Base-by-base conservation (phyloP, 2,888 invertebrate genomes). In the Cerastis leucographa region DNA sequence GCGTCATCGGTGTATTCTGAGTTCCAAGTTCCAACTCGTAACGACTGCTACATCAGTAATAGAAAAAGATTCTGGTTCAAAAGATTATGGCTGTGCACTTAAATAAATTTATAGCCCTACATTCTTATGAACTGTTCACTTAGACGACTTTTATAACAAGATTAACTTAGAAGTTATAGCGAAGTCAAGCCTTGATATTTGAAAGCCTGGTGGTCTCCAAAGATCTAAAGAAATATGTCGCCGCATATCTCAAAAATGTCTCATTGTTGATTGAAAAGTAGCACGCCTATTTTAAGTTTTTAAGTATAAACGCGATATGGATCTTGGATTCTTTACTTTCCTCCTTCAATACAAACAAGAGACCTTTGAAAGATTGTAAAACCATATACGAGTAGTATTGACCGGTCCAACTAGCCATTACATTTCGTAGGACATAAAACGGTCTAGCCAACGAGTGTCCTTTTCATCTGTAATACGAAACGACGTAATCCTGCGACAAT, bases 71-170 rank as follows among this genome's bases (percentile, higher is more conserved):
- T 71, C 69, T 49, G 46, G 70, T 67, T 71, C n/a, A 25, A 35
- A 77, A 68, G 5, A 70, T 70, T 59, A 78, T 42, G n/a, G 42
- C 8, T 11, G 62, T 71, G 29, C 29, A 74, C 14, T 71, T 73
- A 73, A 72, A 71, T 72, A 83, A 69, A 49, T 84, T 83, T 67
- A 78, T 78, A 67, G 79, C 44, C 14, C 40, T 49, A 67, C 61
- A 70, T 78, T 71, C 25, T 12, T n/a, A 17, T 22, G n/a, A 9
- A 29, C 49, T 25, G 51, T 51, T 64, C 51, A 29, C 14, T 62
- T 70, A n/a, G 29, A 25, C 7, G n/a, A 61, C 49, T 70, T 81
- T 84, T 67, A 51, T 78, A 29, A 61, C 54, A 66, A 54, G 56
- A 75, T 75, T 44, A 51, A 22, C 25, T 35, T 19, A 40, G 17